Base-by-base conservation (phyloP, 2,113 vertebrate genomes). In the Notiomystis cincta region DNA sequence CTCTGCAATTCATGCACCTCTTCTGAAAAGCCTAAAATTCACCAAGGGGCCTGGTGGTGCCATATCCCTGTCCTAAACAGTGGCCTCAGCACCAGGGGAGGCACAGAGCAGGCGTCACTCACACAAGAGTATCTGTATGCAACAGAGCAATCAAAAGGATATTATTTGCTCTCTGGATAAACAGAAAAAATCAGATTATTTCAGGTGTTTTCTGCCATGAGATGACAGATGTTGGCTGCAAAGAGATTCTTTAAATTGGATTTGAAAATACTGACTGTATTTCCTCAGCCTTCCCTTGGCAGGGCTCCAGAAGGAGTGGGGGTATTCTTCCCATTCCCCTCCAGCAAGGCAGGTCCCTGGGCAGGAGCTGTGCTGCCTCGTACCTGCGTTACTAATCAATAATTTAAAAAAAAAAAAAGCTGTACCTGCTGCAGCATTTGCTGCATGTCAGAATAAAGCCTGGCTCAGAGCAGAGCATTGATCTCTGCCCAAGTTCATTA, bases 401-500 rank as follows among this genome's bases (percentile, higher is more conserved):
- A 58, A 45, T 23, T 82, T 2, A 67, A 81, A 50, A 80, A 54
- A 62, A 17, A 69, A 79, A 87, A 61, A 78, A 66, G 53, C 87
- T 72, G 66, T 66, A 40, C 79, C 73, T 50, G 31, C 93, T 82
- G 89, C 78, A 54, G 91, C 12, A 38, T 53, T 94, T 62, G 11
- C 69, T 11, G 0, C 69, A 6, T 14, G 61, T 76, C 91, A 40
- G 75, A 76, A 82, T n/a, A 81, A 44, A 95, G 77, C 81, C 75
- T 76, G 38, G 62, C 27, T 53, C 47, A 35, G 78, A 73, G 40
- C 56, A 66, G 45, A 58, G 81, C 95, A 87, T 51, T 37, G 75
- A 77, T 72, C 90, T 94, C 94, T 91, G 73, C 91, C 90, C 70
- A 22, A 66, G 84, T 85, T 87, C 92, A 48, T 93, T 66, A 70